A percentile compares a stretch with the other conserved stretches of the same genome.
Evolutionary conservation across 2,797 vertebrate species (phyloP).

Genomic region (Vultur gryphus): DNA sequence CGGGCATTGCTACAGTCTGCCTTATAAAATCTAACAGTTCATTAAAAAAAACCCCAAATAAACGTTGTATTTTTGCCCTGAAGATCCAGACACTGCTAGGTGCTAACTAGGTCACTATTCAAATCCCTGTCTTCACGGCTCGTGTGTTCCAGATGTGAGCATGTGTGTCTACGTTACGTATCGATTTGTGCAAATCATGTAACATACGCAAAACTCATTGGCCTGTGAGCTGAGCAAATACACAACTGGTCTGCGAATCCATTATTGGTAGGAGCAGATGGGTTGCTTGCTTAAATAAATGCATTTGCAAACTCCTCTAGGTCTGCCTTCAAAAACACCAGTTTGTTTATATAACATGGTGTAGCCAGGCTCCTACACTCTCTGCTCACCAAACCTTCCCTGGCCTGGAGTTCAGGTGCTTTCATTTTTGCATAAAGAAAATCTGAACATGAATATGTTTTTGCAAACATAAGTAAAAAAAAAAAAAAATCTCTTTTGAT

Average conservation of each 20-base stretch:
- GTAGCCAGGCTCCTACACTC: neutral
- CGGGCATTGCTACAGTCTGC: neutral
- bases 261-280: conserved; percentile 4
- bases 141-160: neutral
- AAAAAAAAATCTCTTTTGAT: neutral
- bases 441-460: neutral
- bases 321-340: neutral
- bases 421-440: neutral
- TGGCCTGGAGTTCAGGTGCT: neutral
- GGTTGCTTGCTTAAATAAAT: conserved; percentile 17
- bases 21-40: neutral
- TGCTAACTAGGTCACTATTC: neutral
- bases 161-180: rapidly evolving
- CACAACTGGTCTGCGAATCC: neutral
- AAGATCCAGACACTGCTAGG: neutral
- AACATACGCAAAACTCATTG: neutral
- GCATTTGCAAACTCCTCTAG: conserved; percentile 17
- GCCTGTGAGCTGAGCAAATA: conserved; percentile 33
- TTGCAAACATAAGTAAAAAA: neutral
- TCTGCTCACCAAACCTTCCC: neutral
- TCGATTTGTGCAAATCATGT: neutral
- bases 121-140: neutral
- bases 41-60: neutral
- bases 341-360: neutral
- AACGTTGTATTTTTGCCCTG: neutral